phyloP scores from a whole-genome alignment of 2,888 invertebrate species.

The Amphipoea lucens region DNA sequence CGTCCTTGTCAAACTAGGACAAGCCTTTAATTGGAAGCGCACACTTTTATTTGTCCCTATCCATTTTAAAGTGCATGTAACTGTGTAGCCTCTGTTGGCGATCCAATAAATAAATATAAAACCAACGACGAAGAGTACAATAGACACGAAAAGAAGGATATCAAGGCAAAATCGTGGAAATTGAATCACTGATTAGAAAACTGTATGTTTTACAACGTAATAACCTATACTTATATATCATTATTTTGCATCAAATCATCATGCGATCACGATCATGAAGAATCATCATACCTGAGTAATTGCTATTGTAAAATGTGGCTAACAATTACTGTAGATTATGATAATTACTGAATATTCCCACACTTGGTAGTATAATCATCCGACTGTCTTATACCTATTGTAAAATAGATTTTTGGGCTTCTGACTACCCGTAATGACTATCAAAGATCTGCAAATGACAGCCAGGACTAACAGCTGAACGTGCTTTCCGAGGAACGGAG shows the following conservation, averaged over 20 bases:
- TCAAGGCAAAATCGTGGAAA: background rate
- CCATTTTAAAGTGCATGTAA: no score
- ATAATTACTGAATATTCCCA: no score
- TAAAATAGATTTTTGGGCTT: no score
- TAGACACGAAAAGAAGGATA: background rate
- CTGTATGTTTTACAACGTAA: background rate
- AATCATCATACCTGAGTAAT: background rate
- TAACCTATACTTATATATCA: background rate
- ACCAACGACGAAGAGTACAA: background rate
- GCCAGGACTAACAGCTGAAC: background rate
- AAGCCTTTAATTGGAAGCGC: no score
- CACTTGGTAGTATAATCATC: no score
- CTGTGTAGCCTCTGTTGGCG: no score
- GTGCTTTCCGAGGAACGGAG: background rate
- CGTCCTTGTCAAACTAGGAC: no score
- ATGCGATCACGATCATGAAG: background rate
- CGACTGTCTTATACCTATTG: no score
- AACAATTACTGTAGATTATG: background rate
- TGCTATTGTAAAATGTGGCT: conserved; percentile 15
- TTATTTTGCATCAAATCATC: background rate
- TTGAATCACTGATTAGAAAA: background rate
- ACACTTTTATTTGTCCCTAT: no score
- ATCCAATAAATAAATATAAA: background rate
- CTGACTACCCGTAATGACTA: background rate
- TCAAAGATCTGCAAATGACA: background rate